Conservation (phyloP, 2,888 invertebrate genomes). For the Amiota mariae region DNA sequence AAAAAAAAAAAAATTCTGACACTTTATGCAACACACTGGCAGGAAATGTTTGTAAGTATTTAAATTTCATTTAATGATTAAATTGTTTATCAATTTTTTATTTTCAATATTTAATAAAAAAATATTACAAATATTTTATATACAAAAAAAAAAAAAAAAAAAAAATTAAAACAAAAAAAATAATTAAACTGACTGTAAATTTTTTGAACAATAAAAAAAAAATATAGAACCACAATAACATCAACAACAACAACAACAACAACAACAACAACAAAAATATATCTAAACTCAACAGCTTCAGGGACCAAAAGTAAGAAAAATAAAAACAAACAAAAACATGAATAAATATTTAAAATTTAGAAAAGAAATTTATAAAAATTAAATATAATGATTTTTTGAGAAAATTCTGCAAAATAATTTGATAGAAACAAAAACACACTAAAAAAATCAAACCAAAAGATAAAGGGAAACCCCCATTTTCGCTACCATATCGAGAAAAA, state of each 20-base stretch:
- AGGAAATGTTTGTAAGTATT: too few species aligned
- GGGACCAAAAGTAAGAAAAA: conserved; percentile 63
- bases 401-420: not conserved
- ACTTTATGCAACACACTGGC: too few species aligned
- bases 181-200: conserved; percentile 25
- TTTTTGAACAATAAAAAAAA: conserved; percentile 27
- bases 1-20: too few species aligned
- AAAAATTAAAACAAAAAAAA: not conserved
- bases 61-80: too few species aligned
- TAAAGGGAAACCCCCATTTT: too few species aligned
- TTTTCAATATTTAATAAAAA: too few species aligned
- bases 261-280: conserved; percentile 47
- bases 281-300: conserved; percentile 70
- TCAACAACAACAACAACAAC: conserved; percentile 34
- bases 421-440: conserved; percentile 39
- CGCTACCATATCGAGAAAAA: too few species aligned
- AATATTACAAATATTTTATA: too few species aligned
- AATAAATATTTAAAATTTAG: conserved; percentile 40
- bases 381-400: not conserved
- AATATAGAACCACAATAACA: not conserved
- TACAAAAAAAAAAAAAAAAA: conserved; percentile 18
- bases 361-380: not conserved
- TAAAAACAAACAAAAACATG: conserved; percentile 33
- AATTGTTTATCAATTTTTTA: too few species aligned
- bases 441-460: conserved; percentile 5